phyloP scores from a whole-genome alignment of 2,888 invertebrate genomes.

The Tiliacea aurago region DNA sequence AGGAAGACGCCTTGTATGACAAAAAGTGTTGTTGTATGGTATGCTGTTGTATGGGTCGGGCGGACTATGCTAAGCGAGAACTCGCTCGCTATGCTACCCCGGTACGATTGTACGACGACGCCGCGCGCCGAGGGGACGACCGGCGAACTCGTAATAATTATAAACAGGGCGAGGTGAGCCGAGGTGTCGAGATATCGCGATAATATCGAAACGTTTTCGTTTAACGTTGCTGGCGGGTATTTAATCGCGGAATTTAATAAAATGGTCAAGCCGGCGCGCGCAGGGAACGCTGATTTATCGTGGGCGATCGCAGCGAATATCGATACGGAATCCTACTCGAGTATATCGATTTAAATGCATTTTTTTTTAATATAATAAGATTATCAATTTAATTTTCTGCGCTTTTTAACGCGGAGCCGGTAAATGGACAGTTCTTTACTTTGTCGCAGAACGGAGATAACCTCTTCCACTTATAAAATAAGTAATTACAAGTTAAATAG shows the following conservation, averaged over 20 bases:
- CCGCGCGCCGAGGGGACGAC: constrained; percentile 65
- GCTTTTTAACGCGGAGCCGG: constrained; percentile 21
- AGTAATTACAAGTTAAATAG: constrained; percentile 23
- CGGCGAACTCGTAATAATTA: constrained; percentile 79
- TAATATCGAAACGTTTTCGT: constrained; percentile 83
- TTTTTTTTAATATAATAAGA: constrained; percentile 60
- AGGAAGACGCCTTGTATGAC: constrained; percentile 44
- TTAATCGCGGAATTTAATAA: constrained; percentile 87
- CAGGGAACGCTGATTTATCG: constrained; percentile 79
- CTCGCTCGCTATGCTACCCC: constrained; percentile 53
- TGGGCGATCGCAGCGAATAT: constrained; percentile 59
- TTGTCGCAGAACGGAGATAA: constrained; percentile 15
- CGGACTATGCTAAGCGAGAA: constrained; percentile 37
- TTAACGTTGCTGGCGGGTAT: constrained; percentile 80
- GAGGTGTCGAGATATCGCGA: constrained; percentile 86
- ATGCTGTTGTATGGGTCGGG: constrained; percentile 42
- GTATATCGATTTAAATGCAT: constrained; percentile 64
- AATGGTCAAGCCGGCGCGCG: constrained; percentile 74
- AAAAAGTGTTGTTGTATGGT: constrained; percentile 50
- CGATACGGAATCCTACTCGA: constrained; percentile 65
- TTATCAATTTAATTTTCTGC: constrained; percentile 52
- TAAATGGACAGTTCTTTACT: constrained; percentile 32
- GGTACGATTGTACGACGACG: constrained; percentile 49
- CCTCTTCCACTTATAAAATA: constrained; percentile 19
- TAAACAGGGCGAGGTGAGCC: constrained; percentile 77